These are phyloP conservation scores for Epinephelus coioides DNA, from an alignment of 2,797 vertebrate genomes.

Conservation along the genomic window DNA sequence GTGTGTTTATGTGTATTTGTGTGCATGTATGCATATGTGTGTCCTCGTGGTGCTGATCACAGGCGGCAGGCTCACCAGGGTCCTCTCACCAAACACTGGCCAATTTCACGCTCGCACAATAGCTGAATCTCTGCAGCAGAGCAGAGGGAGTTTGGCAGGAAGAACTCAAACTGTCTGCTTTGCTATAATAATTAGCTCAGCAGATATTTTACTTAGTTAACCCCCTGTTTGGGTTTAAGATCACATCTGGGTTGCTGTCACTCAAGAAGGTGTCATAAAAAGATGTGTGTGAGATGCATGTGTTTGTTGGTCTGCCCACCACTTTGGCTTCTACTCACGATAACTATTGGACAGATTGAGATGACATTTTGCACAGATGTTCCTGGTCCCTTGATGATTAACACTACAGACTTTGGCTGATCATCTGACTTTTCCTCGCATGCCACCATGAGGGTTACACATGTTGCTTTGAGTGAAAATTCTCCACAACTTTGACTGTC, in stretches of 20 bases:
- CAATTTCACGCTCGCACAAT: slow-evolving; percentile 73
- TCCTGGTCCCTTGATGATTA: background rate
- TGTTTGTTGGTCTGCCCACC: background rate
- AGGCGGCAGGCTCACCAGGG: slow-evolving; percentile 67
- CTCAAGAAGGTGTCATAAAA: background rate
- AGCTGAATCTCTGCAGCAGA: slow-evolving; percentile 41
- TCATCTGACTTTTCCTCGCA: background rate
- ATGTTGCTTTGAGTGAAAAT: background rate
- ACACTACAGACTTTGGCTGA: background rate
- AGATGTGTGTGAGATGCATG: background rate
- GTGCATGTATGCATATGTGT: slow-evolving; percentile 58
- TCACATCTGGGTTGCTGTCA: background rate
- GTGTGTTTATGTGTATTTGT: slow-evolving; percentile 21
- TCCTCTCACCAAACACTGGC: slow-evolving; percentile 67
- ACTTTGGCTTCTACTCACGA: background rate
- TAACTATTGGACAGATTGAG: background rate
- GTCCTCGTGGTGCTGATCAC: slow-evolving; percentile 56
- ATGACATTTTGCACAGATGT: background rate
- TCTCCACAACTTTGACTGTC: background rate
- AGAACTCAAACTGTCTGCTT: slow-evolving; percentile 28
- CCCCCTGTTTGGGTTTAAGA: background rate
- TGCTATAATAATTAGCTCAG: slow-evolving; percentile 26
- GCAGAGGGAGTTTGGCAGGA: slow-evolving; percentile 21
- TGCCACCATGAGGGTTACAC: too few relatives aligned
- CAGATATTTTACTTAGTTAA: slow-evolving; percentile 5